phyloP scores from a whole-genome alignment of 2,113 vertebrate genomes.

The Mixornis gularis region DNA sequence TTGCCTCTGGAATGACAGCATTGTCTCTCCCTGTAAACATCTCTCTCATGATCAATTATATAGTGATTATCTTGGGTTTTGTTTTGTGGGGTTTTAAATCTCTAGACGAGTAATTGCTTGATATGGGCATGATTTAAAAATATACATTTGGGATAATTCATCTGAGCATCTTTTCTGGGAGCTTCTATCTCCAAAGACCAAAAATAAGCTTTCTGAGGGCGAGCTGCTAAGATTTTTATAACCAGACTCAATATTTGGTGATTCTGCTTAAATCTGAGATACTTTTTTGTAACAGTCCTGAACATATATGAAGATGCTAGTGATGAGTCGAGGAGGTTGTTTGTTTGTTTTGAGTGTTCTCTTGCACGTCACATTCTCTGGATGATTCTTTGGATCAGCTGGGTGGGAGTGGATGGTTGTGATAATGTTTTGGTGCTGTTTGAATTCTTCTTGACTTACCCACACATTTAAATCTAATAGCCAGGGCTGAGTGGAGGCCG shows the following conservation, averaged over 20 bases:
- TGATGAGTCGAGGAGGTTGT: fast-evolving
- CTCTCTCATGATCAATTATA: neutral
- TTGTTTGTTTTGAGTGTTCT: neutral
- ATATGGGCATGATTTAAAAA: neutral
- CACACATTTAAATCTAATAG: neutral
- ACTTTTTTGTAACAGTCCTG: neutral
- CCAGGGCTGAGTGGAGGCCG: neutral
- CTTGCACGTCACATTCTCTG: fast-evolving
- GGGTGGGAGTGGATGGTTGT: neutral
- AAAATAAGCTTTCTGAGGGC: neutral
- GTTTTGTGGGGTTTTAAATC: neutral
- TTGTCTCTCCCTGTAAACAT: neutral
- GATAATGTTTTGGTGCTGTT: neutral
- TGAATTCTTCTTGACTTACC: neutral
- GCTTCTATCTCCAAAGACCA: neutral
- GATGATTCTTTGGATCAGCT: neutral
- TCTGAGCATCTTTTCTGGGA: neutral
- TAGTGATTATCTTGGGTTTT: neutral
- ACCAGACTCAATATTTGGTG: neutral
- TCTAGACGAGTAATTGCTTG: neutral
- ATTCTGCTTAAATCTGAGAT: neutral
- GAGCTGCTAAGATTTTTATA: neutral
- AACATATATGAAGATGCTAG: neutral
- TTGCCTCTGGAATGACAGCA: neutral
- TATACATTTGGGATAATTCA: neutral